Base-by-base conservation (phyloP, 2,888 invertebrate species). In the Melinaea menophilus region DNA sequence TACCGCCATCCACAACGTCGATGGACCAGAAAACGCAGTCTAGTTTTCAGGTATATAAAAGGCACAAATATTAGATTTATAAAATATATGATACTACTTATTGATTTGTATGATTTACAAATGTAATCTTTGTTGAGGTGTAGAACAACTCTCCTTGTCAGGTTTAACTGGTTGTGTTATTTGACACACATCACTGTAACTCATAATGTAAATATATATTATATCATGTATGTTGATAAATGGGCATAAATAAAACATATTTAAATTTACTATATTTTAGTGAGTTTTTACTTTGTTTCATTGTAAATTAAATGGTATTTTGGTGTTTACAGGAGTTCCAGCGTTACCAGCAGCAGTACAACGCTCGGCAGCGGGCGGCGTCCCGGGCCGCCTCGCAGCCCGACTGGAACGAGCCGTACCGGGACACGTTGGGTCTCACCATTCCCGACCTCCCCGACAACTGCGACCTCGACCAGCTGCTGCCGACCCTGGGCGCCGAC, bases 21-120 rank as follows among this genome's bases (percentile, higher is more conserved):
- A 93, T 93, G 93, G 93, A 93, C 68, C 93, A 92, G 73, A 92
- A 91, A 72, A 93, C 93, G 41, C 92, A 93, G 76, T 92, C 91
- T 47, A 93, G 93, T 81, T 92, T 92, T 75, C 93, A 92, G 84
- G 89, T 88, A 56, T 60, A 58, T 22, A 22, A 22, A 22, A 22
- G 22, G 22, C 22, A 22, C 22, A 22, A 22, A 22, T 56, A n/a
- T 13, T 59, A 47, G 4, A 41, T 3, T 56, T 12, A 47, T 37
- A 2, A 41, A 31, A 13, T 11, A n/a, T 2, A 11, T 46, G 31
- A 31, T 51, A 2, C 7, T 31, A 13, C 7, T 22, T 13, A 7
- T 5, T 3, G 3, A 48, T 48, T 5, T 12, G 22, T 48, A 48
- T 48, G 7, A 5, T 48, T 48, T 48, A 48, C 5, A 22, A 22